phyloP scores from a whole-genome alignment of 2,888 invertebrate genomes.

The Theristus sp. region DNA sequence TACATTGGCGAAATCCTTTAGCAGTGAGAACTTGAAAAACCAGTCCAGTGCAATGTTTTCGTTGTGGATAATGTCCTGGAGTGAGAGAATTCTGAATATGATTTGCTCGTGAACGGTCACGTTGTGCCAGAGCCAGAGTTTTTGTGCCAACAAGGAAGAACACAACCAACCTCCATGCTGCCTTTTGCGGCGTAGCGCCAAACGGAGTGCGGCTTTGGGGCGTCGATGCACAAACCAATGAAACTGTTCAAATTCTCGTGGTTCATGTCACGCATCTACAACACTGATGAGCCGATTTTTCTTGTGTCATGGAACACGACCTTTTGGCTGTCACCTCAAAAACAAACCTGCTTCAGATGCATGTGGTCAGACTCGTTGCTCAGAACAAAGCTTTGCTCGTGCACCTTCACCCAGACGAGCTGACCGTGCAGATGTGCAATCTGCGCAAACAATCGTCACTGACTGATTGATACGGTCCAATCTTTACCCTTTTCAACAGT shows the following conservation, averaged over 20 bases:
- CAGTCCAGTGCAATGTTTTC: conserved; percentile 6
- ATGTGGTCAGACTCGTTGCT: conserved; percentile 2
- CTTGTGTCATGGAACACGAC: too few species aligned
- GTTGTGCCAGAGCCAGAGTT: too few species aligned
- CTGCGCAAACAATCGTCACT: too few species aligned
- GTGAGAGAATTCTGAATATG: too few species aligned
- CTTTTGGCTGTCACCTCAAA: too few species aligned
- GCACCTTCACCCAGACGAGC: conserved; percentile 3
- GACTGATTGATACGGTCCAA: too few species aligned
- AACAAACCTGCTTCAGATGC: conserved; percentile 1
- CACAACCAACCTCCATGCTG: neutral
- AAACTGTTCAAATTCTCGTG: conserved; percentile 1
- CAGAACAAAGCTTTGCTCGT: conserved; percentile 3
- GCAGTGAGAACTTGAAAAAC: conserved; percentile 8
- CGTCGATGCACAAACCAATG: conserved; percentile 1
- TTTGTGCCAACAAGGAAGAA: too few species aligned
- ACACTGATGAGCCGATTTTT: too few species aligned
- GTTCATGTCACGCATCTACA: neutral
- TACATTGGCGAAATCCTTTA: conserved; percentile 3
- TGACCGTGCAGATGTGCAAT: neutral
- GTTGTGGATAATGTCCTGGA: conserved; percentile 7
- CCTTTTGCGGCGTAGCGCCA: conserved; percentile 1
- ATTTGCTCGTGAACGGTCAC: neutral
- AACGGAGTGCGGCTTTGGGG: neutral
- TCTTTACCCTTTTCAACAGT: neutral